A percentile compares a stretch with the other conserved stretches of the same genome.
Evolutionary conservation across 2,113 vertebrate genomes (phyloP).

Genomic region (Polypterus bichir): DNA sequence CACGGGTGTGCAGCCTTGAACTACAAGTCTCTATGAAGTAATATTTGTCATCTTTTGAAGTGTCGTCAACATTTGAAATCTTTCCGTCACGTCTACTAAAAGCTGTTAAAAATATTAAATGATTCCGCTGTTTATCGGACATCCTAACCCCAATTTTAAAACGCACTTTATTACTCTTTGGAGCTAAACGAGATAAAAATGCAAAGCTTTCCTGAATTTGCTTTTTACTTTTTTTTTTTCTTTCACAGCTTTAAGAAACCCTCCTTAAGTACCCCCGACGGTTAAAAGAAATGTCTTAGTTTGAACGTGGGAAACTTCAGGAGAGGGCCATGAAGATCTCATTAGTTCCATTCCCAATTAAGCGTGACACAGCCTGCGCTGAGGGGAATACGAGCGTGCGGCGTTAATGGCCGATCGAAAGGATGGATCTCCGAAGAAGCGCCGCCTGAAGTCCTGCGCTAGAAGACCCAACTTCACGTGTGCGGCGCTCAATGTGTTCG

Average conservation of each 20-base stretch:
- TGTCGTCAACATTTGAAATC: no score
- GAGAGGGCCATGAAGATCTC: slow-evolving; percentile 15
- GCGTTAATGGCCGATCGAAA: background rate
- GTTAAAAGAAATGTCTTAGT: no score
- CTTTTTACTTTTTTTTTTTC: slow-evolving; percentile 8
- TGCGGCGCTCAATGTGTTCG: no score
- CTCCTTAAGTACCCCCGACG: no score
- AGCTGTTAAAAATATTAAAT: background rate
- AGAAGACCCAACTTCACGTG: no score
- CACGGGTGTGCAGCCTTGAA: background rate
- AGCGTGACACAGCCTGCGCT: slow-evolving; percentile 15
- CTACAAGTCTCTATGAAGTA: background rate
- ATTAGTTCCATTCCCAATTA: slow-evolving; percentile 24
- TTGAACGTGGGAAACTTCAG: slow-evolving; percentile 17
- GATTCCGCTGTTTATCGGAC: background rate
- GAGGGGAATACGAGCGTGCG: slow-evolving; percentile 10
- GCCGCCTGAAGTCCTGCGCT: no score
- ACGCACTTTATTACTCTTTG: slow-evolving; percentile 27
- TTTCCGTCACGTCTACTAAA: no score
- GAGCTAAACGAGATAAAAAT: slow-evolving; percentile 25
- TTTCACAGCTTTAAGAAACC: slow-evolving; percentile 18
- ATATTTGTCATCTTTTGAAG: background rate
- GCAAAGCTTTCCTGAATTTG: slow-evolving; percentile 22
- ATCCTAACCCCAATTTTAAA: slow-evolving; percentile 37
- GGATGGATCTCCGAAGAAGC: no score